phyloP scores from a whole-genome alignment of 1,140 invertebrate species.

The Sarcophaga bullata region DNA sequence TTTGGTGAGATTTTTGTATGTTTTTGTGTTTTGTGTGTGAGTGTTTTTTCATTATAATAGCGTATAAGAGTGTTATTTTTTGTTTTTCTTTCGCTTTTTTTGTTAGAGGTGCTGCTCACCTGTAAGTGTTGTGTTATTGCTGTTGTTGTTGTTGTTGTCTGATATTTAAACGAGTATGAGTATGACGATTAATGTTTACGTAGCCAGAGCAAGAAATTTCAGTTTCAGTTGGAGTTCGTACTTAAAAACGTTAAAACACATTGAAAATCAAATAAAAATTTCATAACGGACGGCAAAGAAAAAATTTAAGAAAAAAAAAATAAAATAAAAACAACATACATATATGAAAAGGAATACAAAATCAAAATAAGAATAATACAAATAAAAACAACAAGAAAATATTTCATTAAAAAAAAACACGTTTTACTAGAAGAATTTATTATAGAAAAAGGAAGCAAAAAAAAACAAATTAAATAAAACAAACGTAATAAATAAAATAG shows the following conservation, averaged over 20 bases:
- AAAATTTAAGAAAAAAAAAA: background rate
- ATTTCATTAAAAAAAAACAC: background rate
- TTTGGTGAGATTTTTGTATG: background rate
- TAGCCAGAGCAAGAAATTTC: constrained; percentile 38
- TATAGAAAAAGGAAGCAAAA: background rate
- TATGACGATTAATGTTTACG: background rate
- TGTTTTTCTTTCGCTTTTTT: background rate
- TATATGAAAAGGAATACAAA: background rate
- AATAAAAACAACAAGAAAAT: constrained; percentile 7
- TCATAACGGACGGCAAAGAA: background rate
- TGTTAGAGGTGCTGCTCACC: background rate
- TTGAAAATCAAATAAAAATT: background rate
- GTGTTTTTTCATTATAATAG: too few species aligned
- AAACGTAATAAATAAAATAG: background rate
- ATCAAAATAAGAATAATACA: constrained; percentile 9
- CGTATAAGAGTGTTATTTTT: background rate
- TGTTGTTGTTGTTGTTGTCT: background rate
- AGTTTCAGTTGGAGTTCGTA: constrained; percentile 35
- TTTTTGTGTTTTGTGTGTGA: too few species aligned
- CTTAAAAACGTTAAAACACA: constrained; percentile 37
- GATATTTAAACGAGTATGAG: background rate
- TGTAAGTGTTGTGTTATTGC: background rate
- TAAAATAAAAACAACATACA: background rate
- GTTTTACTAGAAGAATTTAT: constrained; percentile 1
- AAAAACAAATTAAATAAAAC: background rate